Evolutionary conservation across 2,888 invertebrate species (phyloP), one percentile per base, ranked within the genome.

Genomic region (Odontocolon sp.): DNA sequence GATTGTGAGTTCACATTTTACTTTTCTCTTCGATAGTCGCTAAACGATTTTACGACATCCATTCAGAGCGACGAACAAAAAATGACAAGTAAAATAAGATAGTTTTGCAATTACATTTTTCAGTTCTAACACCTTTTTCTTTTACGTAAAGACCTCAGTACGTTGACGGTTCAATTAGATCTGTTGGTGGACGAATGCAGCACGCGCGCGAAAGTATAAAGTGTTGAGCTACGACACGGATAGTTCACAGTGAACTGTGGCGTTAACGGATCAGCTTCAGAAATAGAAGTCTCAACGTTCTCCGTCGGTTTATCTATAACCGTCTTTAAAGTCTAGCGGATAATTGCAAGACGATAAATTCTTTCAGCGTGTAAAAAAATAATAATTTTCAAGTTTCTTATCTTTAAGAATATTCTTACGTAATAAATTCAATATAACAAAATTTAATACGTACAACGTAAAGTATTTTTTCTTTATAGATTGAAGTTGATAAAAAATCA

Each of bases 261-360:
- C 31, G 67, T 67, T 67, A 67, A 64, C 50, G 50, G 63, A 40
- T 54, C 42, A 23, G 42, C 23, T 23, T 67, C 67, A 54, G 42
- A 67, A 67, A 67, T 67, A 67, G 67, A 67, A 42, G 33, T 21
- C 28, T 42, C 21, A 28, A 8, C 67, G 67, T 42, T 40, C 54
- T 42, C 40, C 8, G n/a, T 11, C 16, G 23, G 52, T 18, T 38
- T 31, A 54, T 23, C 33, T 3, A 18, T 21, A n/a, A n/a, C 21
- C 45, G 18, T 45, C 21, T 23, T 18, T 21, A 9, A 18, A 18
- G 9, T 18, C 21, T 45, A 21, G 18, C 23, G 9, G 23, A 45
- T n/a, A 18, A 21, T 45, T 45, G 18, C n/a, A n/a, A n/a, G 45
- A 21, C 45, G 45, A 18, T n/a, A 23, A 45, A 45, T 21, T 23